phyloP scores from a whole-genome alignment of 2,888 invertebrate species.

The Polydrusus cervinus region DNA sequence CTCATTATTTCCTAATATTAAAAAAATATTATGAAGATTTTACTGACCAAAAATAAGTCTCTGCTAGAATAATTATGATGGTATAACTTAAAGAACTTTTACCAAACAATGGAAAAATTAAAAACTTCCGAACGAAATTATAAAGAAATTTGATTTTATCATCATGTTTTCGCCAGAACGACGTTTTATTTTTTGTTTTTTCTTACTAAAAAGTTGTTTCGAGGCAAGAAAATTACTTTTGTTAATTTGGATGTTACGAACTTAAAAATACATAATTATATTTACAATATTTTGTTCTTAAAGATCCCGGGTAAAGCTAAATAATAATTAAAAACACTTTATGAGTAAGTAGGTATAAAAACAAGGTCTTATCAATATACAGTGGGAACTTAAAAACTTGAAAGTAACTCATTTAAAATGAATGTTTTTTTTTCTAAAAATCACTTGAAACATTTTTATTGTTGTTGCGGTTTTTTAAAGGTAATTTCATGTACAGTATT shows the following conservation, averaged over 20 bases:
- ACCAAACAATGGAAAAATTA: conserved; percentile 40
- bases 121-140: conserved; percentile 44
- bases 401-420: too few species aligned
- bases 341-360: neutral
- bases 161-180: conserved; percentile 6
- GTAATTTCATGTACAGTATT: too few species aligned
- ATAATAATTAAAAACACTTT: neutral
- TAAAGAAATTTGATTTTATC: conserved; percentile 47
- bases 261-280: conserved; percentile 11
- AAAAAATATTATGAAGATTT: too few species aligned
- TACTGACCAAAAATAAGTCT: neutral
- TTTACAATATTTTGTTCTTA: conserved; percentile 3
- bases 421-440: too few species aligned
- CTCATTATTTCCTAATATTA: too few species aligned
- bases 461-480: too few species aligned
- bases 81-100: conserved; percentile 19
- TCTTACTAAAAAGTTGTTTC: conserved; percentile 4
- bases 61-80: neutral
- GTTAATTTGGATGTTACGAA: neutral
- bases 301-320: neutral
- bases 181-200: neutral
- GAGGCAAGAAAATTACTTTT: conserved; percentile 11
- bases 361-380: neutral
- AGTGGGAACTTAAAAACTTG: too few species aligned
- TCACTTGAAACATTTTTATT: too few species aligned